phyloP scores from a whole-genome alignment of 2,113 vertebrate genomes.

The Elgaria multicarinata region DNA sequence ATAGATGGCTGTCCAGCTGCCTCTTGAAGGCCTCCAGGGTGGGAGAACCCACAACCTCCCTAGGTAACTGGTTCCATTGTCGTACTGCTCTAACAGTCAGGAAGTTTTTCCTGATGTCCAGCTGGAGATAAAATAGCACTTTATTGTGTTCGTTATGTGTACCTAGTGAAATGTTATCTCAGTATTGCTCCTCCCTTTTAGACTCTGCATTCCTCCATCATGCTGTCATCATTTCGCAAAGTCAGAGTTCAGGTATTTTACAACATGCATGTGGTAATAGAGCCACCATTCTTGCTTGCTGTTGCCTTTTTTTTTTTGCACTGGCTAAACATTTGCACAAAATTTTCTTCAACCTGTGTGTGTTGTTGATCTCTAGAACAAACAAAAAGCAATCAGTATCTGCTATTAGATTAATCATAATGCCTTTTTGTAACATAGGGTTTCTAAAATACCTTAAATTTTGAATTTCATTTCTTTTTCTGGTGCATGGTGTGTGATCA shows the following conservation, averaged over 20 bases:
- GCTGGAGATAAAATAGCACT: background rate
- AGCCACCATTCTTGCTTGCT: slow-evolving; percentile 61
- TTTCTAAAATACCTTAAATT: slow-evolving; percentile 47
- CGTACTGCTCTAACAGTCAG: too few relatives aligned
- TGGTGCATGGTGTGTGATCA: slow-evolving; percentile 71
- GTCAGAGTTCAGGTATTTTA: slow-evolving; percentile 90
- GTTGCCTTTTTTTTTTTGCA: slow-evolving; percentile 66
- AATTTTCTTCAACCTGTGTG: slow-evolving; percentile 13
- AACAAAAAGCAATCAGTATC: background rate
- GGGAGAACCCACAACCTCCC: too few relatives aligned
- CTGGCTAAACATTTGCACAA: slow-evolving; percentile 56
- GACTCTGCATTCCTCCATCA: slow-evolving; percentile 80
- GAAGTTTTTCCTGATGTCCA: too few relatives aligned
- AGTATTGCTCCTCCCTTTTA: slow-evolving; percentile 76
- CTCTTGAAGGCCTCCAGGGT: too few relatives aligned
- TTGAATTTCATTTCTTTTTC: slow-evolving; percentile 47
- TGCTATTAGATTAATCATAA: background rate
- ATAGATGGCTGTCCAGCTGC: too few relatives aligned
- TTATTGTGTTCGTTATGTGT: slow-evolving; percentile 26
- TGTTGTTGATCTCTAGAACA: accelerated
- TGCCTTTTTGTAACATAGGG: slow-evolving; percentile 35
- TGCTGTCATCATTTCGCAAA: slow-evolving; percentile 91
- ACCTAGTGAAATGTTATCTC: slow-evolving; percentile 70
- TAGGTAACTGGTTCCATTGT: too few relatives aligned
- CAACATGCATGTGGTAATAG: slow-evolving; percentile 67